Percentiles rank a stretch among this genome's conserved stretches.
These are phyloP conservation scores for Aphelinus certus DNA, from an alignment of 1,140 invertebrate species.

Conservation along the genomic window DNA sequence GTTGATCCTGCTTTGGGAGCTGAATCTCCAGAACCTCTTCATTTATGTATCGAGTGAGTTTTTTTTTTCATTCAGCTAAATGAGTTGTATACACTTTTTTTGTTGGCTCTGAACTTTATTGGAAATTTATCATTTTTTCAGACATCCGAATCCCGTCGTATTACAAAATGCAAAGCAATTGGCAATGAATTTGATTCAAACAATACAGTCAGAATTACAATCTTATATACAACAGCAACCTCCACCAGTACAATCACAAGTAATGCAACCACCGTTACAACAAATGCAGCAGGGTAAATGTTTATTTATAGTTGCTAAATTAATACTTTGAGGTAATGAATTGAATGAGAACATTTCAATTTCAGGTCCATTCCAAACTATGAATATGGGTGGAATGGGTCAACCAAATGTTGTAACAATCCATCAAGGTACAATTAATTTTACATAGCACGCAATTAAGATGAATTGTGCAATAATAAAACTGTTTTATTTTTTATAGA, in stretches of 20 bases:
- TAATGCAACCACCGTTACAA: slow-evolving; percentile 59
- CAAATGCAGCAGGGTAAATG: slow-evolving; percentile 56
- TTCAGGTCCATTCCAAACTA: slow-evolving; percentile 64
- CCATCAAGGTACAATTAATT: slow-evolving; percentile 58
- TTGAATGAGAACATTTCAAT: too few species aligned
- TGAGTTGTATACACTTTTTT: slow-evolving; percentile 18
- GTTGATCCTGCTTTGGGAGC: slow-evolving; percentile 69
- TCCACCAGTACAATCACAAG: slow-evolving; percentile 60
- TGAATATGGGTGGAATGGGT: slow-evolving; percentile 63
- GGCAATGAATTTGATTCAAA: slow-evolving; percentile 82
- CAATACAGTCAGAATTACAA: slow-evolving; percentile 79
- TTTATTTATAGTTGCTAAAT: slow-evolving; percentile 23
- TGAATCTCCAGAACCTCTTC: slow-evolving; percentile 82
- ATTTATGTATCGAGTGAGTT: slow-evolving; percentile 78
- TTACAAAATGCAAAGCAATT: slow-evolving; percentile 78
- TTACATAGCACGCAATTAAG: too few species aligned
- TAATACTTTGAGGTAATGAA: slow-evolving; percentile 4
- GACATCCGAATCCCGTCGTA: slow-evolving; percentile 75
- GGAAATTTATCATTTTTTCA: slow-evolving; percentile 51
- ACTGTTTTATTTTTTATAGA: slow-evolving; percentile 46
- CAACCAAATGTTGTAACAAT: slow-evolving; percentile 65
- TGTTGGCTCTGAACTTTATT: slow-evolving; percentile 11
- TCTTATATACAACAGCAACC: slow-evolving; percentile 71
- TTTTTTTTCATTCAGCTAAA: slow-evolving; percentile 8
- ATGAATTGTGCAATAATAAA: not conserved